Evolutionary conservation across 2,113 vertebrate species (phyloP), one percentile per base, ranked within the genome.

Genomic region (Rhagologus leucostigma): DNA sequence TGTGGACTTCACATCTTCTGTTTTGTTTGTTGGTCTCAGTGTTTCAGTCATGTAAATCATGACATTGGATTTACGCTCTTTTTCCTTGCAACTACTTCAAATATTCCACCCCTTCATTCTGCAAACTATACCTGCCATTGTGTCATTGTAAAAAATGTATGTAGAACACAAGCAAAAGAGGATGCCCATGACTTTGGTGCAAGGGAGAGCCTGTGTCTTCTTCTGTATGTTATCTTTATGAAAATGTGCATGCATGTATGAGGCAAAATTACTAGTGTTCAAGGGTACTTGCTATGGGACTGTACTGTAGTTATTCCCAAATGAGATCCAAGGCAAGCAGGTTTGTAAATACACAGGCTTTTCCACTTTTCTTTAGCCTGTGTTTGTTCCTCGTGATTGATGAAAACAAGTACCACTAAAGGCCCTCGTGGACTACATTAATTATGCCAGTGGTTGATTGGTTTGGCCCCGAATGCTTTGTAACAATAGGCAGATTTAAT

Each of bases 401-500:
- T 85, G 84, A 56, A 89, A 82, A 70, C 35, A 77, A 50, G 35
- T 67, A 32, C 50, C 27, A 64, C 32, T 74, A 27, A 52, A 65
- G 32, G 17, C 20, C 20, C 16, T 62, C 60, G 53, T 76, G 74
- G 62, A 59, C 42, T 74, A 64, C 39, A 52, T 84, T 88, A 90
- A 52, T 88, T 84, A 74, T 70, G n/a, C 33, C n/a, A 87, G 7
- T 49, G 74, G 84, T 80, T 79, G 67, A 84, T 82, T 77, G 17
- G 16, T 85, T 70, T 92, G 26, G 33, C 50, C 21, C 49, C 56
- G 63, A 85, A 79, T 30, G 11, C 41, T 88, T 83, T 22, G 9
- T 64, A 92, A 93, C 55, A 93, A 87, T 87, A 89, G 46, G 22
- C 44, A 94, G 56, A 67, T 76, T 84, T 84, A 96, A 95, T 94